phyloP scores from a whole-genome alignment of 2,888 invertebrate genomes.

The Eumerus sabulonum region DNA sequence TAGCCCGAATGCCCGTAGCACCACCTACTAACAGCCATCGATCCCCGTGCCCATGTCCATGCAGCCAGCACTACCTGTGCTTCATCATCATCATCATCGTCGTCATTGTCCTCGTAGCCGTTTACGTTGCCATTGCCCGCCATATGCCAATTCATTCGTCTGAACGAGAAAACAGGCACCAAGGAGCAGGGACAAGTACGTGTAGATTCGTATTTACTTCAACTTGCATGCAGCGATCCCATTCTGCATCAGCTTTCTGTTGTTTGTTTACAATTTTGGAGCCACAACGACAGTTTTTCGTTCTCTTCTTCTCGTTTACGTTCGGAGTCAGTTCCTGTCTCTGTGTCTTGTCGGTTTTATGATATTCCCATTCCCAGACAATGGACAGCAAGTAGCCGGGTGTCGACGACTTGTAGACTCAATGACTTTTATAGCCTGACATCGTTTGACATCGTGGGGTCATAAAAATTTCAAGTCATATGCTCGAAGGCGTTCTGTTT shows the following conservation, averaged over 20 bases:
- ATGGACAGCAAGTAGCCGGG: constrained; percentile 3
- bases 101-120: neutral
- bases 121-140: constrained; percentile 23
- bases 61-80: constrained; percentile 19
- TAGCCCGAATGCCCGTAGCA: neutral
- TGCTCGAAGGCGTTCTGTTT: neutral
- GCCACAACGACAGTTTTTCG: constrained; percentile 21
- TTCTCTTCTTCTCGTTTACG: neutral
- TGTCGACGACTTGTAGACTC: too few species aligned
- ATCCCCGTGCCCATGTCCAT: neutral
- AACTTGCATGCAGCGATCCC: constrained; percentile 29
- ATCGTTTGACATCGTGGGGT: constrained; percentile 22
- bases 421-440: constrained; percentile 5
- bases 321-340: too few species aligned
- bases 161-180: too few species aligned
- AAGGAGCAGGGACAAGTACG: too few species aligned
- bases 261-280: constrained; percentile 56
- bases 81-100: constrained; percentile 8
- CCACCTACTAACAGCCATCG: neutral
- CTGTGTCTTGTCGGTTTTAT: constrained; percentile 6
- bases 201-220: constrained; percentile 23
- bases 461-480: constrained; percentile 27
- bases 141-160: neutral
- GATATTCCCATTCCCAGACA: constrained; percentile 5
- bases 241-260: constrained; percentile 42